Evolutionary conservation across 2,888 invertebrate species (phyloP).

Genomic region (Listrodromus nycthemerus): DNA sequence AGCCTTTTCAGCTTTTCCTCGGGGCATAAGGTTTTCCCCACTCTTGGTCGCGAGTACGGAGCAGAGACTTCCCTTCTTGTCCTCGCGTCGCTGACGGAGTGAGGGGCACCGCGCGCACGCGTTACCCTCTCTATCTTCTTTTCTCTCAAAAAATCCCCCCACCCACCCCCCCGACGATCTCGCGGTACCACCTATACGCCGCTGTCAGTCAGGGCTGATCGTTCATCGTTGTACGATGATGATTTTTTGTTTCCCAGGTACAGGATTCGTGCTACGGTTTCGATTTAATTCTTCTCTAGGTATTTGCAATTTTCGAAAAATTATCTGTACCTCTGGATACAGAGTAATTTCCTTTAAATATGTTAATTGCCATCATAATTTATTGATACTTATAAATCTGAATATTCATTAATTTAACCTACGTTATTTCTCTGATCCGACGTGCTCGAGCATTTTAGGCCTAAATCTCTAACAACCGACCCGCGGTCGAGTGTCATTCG

Average conservation of each 20-base stretch:
- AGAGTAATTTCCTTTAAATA: not conserved
- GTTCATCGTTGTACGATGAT: conserved; percentile 21
- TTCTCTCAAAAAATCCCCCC: conserved; percentile 74
- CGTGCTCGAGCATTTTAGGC: conserved; percentile 14
- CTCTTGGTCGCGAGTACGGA: conserved; percentile 21
- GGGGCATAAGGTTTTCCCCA: conserved; percentile 49
- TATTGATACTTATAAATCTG: not conserved
- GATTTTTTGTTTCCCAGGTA: conserved; percentile 8
- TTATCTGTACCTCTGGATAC: not conserved
- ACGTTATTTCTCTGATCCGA: not conserved
- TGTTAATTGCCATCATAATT: not conserved
- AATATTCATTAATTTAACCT: not conserved
- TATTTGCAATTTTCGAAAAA: not conserved
- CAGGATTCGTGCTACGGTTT: not conserved
- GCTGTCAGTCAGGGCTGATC: conserved; percentile 41
- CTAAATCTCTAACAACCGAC: conserved; percentile 11
- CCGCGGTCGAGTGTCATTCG: not conserved
- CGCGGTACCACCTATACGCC: conserved; percentile 59
- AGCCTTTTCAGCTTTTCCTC: conserved; percentile 64
- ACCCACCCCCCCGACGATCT: conserved; percentile 73
- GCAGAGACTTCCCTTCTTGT: conserved; percentile 32
- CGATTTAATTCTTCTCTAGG: not conserved
- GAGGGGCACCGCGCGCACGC: conserved; percentile 45
- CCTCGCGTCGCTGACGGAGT: conserved; percentile 48
- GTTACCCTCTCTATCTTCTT: conserved; percentile 70